Percentiles rank a stretch among this genome's conserved stretches.
These are phyloP conservation scores for Dipodomys merriami DNA, from an alignment of 2,113 vertebrate species.

Conservation along the genomic window DNA sequence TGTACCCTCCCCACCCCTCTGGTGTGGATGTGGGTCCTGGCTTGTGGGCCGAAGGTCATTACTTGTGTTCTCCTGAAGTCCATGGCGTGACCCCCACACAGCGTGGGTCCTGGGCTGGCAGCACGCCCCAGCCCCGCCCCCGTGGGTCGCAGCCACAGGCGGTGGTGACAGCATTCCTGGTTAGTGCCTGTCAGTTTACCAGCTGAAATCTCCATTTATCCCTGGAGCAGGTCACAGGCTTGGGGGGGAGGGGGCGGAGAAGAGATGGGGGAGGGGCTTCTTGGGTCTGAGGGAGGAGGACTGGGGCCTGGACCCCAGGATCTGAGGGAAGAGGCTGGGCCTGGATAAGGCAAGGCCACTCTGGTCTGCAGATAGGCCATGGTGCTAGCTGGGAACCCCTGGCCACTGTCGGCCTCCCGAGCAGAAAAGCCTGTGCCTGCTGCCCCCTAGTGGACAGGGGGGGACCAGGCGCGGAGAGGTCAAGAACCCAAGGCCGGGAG, in stretches of 20 bases:
- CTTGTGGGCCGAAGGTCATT: background rate
- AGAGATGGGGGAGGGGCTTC: background rate
- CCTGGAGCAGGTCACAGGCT: conserved; percentile 55
- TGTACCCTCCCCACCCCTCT: background rate
- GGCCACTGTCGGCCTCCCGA: background rate
- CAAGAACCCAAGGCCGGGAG: background rate
- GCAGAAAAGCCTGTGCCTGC: conserved; percentile 65
- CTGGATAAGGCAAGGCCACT: background rate
- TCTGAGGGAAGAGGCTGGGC: background rate
- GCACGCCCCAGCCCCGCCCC: background rate
- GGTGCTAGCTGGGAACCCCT: background rate
- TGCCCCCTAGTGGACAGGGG: conserved; percentile 77
- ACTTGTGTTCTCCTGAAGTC: background rate
- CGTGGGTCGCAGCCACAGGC: conserved; percentile 39
- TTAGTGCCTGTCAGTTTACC: conserved; percentile 67
- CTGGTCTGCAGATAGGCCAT: accelerated
- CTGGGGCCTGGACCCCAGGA: background rate
- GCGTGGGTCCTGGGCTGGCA: conserved; percentile 16
- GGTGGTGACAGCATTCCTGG: conserved; percentile 63
- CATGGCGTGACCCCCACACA: background rate
- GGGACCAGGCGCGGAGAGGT: background rate
- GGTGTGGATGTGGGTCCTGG: background rate
- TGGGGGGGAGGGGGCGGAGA: background rate
- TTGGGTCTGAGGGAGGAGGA: background rate
- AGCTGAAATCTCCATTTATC: conserved; percentile 71